Base-by-base conservation (phyloP, 1,140 invertebrate species). In the Manduca sexta region DNA sequence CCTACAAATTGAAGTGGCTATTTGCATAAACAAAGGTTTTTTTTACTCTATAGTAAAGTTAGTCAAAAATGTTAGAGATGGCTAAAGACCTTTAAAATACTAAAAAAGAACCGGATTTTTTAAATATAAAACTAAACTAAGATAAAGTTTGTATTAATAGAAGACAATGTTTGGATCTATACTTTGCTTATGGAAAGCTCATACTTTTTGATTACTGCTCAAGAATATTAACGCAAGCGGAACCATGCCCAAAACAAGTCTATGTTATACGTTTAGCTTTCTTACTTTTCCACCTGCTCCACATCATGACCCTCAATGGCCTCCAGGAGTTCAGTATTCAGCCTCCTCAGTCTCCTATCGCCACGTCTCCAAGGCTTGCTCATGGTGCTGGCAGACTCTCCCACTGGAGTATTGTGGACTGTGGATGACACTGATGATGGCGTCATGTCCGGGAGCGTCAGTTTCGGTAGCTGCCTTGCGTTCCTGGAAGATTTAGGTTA, bases 311-410 rank as follows among this genome's bases (percentile, higher is more conserved):
- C 17, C 21, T 75, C 66, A 14, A 86, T 83, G 29, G 84, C 85
- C n/a, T 78, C 73, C 1, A 87, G 62, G 2, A 87, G 62, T 43
- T 87, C 84, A 0, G 84, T 86, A 49, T 87, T 87, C 0, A 87
- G 70, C 16, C 85, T 68, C 40, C 79, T 67, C 15, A 74, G 56
- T 2, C 80, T 53, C 10, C 82, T 45, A 52, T 86, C 83, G 15
- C 74, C 72, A 11, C 84, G 52, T 18, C 79, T 52, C 73, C 74
- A 80, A 41, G 61, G 72, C 50, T 57, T 77, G 0, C 64, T 60
- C 42, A 62, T 56, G 5, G 45, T 46, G 3, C 56, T 57, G 2
- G 49, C 56, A 0, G 45, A 45, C 3, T 74, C 73, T 0, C 52
- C 44, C 0, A 60, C 52, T 2, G 78, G 78, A 0, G 78, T 79